phyloP scores from a whole-genome alignment of 2,888 invertebrate genomes.

The Rhagonycha lutea region DNA sequence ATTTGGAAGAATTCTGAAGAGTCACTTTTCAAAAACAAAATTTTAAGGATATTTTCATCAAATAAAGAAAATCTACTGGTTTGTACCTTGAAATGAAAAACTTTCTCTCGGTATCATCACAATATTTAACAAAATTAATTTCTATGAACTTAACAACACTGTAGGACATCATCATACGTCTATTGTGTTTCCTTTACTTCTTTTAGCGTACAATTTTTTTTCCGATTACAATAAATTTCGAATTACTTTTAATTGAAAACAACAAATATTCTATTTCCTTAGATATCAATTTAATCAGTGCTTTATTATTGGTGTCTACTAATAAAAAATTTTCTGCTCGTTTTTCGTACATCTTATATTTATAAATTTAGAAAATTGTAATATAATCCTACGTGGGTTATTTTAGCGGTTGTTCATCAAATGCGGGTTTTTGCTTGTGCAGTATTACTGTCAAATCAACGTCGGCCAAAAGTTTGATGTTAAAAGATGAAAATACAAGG shows the following conservation, averaged over 20 bases:
- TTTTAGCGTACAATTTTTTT: too few relatives aligned
- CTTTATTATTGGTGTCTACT: background rate
- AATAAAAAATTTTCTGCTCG: background rate
- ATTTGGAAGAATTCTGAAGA: too few relatives aligned
- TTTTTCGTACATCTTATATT: background rate
- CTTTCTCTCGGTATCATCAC: too few relatives aligned
- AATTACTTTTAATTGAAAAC: background rate
- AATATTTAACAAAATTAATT: too few relatives aligned
- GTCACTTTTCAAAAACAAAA: too few relatives aligned
- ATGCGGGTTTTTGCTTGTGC: background rate
- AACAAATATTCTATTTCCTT: background rate
- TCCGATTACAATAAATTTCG: background rate
- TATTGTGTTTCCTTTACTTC: too few relatives aligned
- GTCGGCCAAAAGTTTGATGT: background rate
- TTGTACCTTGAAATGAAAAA: too few relatives aligned
- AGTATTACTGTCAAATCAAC: background rate
- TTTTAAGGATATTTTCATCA: too few relatives aligned
- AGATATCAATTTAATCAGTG: background rate
- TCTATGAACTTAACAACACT: too few relatives aligned
- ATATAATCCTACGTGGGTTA: background rate
- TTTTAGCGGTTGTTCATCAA: background rate
- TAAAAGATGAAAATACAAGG: too few relatives aligned
- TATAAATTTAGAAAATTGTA: background rate
- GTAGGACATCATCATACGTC: too few relatives aligned
- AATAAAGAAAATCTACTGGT: too few relatives aligned